Evolutionary conservation across 2,113 vertebrate genomes (phyloP).

Genomic region (Lycaon pictus): DNA sequence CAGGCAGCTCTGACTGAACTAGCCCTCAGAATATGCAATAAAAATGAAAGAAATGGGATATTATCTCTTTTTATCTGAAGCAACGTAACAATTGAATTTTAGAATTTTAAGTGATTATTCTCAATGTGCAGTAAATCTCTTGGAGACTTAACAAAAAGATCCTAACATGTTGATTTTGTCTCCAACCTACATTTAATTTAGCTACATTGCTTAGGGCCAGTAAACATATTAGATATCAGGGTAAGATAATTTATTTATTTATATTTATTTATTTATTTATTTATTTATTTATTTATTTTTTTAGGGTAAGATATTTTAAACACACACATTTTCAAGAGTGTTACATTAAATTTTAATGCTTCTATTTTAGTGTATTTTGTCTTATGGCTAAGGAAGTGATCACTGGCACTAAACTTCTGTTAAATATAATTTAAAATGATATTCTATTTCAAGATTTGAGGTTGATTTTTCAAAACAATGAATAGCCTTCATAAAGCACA

Average conservation of each 20-base stretch:
- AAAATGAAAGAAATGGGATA: not conserved
- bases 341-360: not conserved
- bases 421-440: conserved; percentile 44
- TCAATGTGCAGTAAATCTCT: not conserved
- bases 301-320: not conserved
- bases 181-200: not conserved
- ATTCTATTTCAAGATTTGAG: not conserved
- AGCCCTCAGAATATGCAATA: not conserved
- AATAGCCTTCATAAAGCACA: not conserved
- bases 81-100: not conserved
- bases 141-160: not conserved
- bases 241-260: not conserved
- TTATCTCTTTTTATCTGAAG: not conserved
- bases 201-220: not conserved
- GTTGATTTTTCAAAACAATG: not conserved
- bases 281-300: too few relatives aligned
- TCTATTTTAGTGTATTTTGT: not conserved
- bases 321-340: not conserved
- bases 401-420: not conserved
- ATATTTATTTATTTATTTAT: too few relatives aligned
- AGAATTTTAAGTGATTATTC: not conserved
- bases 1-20: not conserved
- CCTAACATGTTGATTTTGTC: not conserved
- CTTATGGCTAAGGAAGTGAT: not conserved
- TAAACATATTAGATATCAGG: not conserved